Percentiles rank a stretch among this genome's conserved stretches.
phyloP scores from a whole-genome alignment of 2,113 vertebrate species.

The Ictalurus punctatus region DNA sequence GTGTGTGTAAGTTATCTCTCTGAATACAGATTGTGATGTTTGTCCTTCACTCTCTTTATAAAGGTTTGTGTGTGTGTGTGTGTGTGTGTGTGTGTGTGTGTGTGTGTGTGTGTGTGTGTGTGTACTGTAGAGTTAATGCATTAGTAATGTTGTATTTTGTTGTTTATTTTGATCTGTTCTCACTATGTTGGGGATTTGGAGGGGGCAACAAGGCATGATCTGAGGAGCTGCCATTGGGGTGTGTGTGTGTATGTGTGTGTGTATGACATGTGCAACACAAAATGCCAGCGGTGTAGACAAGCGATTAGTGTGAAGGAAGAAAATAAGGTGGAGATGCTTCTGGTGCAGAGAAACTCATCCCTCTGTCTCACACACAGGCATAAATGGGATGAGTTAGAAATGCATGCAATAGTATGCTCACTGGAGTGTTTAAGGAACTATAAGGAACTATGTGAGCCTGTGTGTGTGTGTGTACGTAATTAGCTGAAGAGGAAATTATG shows the following conservation, averaged over 20 bases:
- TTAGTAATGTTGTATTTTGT: not conserved
- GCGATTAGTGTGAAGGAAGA: not conserved
- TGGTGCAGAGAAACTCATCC: not conserved
- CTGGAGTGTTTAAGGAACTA: conserved; percentile 4
- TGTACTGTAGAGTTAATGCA: not conserved
- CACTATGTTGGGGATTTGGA: not conserved
- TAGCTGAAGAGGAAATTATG: conserved; percentile 16
- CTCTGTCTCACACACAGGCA: not conserved
- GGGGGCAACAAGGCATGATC: conserved; percentile 3
- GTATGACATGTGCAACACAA: not conserved
- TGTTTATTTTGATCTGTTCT: not conserved
- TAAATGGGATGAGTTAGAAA: not conserved
- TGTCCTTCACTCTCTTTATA: not conserved
- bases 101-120: conserved; percentile 9
- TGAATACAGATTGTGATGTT: not conserved
- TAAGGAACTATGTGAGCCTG: not conserved
- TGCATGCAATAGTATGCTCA: not conserved
- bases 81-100: not conserved
- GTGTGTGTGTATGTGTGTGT: not conserved
- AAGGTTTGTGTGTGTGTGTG: not conserved
- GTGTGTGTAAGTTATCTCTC: not conserved
- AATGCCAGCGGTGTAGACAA: conserved; percentile 11
- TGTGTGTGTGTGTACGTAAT: conserved; percentile 1
- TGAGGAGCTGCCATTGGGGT: conserved; percentile 16
- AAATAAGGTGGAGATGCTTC: conserved; percentile 7